Percentiles rank a stretch among this genome's conserved stretches.
Evolutionary conservation across 2,113 vertebrate species (phyloP).

Genomic region (Rhodinocichla rosea): DNA sequence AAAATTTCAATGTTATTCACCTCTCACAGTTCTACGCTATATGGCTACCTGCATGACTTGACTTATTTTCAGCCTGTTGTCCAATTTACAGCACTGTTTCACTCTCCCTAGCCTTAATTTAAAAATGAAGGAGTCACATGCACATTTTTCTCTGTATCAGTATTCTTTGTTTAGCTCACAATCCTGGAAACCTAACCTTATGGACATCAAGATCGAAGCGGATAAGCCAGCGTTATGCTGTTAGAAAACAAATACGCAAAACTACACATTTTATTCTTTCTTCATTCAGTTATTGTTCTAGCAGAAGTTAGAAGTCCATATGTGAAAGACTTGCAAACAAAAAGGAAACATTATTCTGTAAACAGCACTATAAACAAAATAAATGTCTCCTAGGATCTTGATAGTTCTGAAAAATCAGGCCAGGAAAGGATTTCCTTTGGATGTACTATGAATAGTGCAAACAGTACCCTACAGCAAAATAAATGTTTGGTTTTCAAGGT

Average conservation of each 20-base stretch:
- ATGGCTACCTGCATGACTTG: background rate
- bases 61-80: background rate
- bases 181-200: background rate
- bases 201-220: background rate
- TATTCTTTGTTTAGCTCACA: background rate
- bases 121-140: background rate
- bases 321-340: background rate
- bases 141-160: accelerated
- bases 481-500: background rate
- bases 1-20: background rate
- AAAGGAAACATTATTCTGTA: background rate
- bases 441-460: background rate
- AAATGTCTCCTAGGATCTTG: background rate
- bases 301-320: background rate
- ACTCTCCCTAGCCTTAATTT: background rate
- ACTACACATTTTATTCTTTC: background rate
- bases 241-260: background rate
- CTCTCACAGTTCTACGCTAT: background rate
- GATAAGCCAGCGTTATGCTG: background rate
- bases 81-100: background rate
- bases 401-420: background rate
- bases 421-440: background rate
- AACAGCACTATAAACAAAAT: background rate
- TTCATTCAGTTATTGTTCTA: background rate
- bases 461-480: background rate